Evolutionary conservation across 2,888 invertebrate species (phyloP), one percentile per base, ranked within the genome.

Genomic region (Lagria hirta): DNA sequence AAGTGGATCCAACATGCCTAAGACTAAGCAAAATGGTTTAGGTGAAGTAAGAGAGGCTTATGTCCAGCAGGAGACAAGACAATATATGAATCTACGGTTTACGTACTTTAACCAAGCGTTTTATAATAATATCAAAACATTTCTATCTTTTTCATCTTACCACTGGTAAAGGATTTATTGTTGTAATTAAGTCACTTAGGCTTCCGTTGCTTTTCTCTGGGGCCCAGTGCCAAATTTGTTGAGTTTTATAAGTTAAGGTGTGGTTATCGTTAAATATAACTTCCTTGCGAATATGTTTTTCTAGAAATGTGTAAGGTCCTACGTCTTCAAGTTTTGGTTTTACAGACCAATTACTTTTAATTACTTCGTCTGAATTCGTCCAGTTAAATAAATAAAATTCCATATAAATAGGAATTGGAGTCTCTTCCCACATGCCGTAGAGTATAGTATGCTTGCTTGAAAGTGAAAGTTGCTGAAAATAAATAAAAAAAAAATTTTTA

Each of bases 371-470:
- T 0, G 81, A 74, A 68, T 92, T 91, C 1, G 84, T 86, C 76
- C 89, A 86, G 68, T 91, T 88, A 62, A 84, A 91, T 63, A 91
- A 71, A 62, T 79, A 80, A 51, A 86, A 76, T 54, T 84, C 82
- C 32, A 90, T 70, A 64, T 84, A 88, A 80, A 91, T 86, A 0
- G 90, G 89, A 48, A 91, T 81, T 0, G 91, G 90, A 0, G 88
- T 85, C 61, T 86, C 82, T 49, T 79, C 73, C 93, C 93, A 94
- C 54, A 86, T 77, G 0, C 76, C 67, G 66, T 79, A 92, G 15
- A 81, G 82, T 43, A 72, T 75, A 0, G 88, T 86, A 3, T 74
- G 72, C 0, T 76, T 72, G 12, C 81, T 72, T 18, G 52, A 47
- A 29, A 90, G 64, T 5, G 74, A 70, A 59, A 90, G 73, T 76